Base-by-base conservation (phyloP, 2,888 invertebrate species). In the Odontomyia ornata region DNA sequence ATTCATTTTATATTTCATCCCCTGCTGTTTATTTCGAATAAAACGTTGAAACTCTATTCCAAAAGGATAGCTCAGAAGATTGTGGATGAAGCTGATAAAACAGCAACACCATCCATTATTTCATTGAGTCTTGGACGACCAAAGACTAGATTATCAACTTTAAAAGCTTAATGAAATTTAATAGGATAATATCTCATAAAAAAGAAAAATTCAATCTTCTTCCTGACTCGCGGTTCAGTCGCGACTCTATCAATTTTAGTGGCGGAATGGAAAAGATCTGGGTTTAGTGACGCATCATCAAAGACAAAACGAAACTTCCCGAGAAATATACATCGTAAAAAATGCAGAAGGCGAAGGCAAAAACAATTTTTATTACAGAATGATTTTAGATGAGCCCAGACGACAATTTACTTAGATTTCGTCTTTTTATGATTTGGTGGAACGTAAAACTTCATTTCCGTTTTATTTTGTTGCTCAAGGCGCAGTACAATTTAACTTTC, bases 81-180 rank as follows among this genome's bases (percentile, higher is more conserved):
- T 2, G 52, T n/a, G 7, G 52, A 52, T 52, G 52, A 52, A n/a
- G n/a, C n/a, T n/a, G n/a, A n/a, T n/a, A n/a, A 52, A 52, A 52
- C 7, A 52, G 52, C 18, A 36, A 18, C 52, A 52, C 52, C n/a
- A 25, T 9, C 21, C 25, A 60, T 9, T 60, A 36, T 36, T 36
- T 36, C 36, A 36, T 36, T 36, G 36, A 36, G 36, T 36, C 36
- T 9, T 36, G 36, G 36, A 36, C 36, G 36, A n/a, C n/a, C 56
- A 56, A 11, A 21, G 11, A 25, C 57, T 60, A 60, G 57, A 60
- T 60, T 60, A 60, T 60, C 57, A 60, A 36, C 21, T 43, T 43
- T 67, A 11, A 67, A 67, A 67, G 67, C 36, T 67, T 67, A 43
- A 67, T 67, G 67, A 67, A 67, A 67, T 67, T 43, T 67, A 43